phyloP scores from a whole-genome alignment of 2,113 vertebrate species.

The Herpetotheres cachinnans region DNA sequence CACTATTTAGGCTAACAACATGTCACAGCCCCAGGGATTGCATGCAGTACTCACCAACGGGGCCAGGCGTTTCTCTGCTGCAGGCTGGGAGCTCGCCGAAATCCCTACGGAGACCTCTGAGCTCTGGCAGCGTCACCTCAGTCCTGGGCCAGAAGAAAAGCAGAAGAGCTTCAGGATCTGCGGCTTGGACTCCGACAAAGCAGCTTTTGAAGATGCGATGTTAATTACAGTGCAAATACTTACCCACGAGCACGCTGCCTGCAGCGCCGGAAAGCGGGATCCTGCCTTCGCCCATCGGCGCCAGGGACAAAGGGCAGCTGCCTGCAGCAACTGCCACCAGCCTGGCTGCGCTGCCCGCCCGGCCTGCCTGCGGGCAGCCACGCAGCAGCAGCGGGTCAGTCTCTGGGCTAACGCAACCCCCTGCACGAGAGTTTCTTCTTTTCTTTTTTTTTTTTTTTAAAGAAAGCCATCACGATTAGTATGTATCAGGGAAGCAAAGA shows the following conservation, averaged over 20 bases:
- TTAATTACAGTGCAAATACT: neutral
- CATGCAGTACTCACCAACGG: conserved; percentile 5
- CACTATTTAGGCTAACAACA: neutral
- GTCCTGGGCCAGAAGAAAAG: conserved; percentile 3
- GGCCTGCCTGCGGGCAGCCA: neutral
- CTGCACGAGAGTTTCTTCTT: neutral
- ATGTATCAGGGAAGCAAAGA: neutral
- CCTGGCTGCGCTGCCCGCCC: neutral
- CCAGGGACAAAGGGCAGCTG: neutral
- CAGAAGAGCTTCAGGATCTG: neutral
- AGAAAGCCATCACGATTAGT: neutral
- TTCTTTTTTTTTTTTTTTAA: neutral
- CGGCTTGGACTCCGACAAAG: neutral
- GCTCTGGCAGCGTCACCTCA: neutral
- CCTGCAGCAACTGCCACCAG: neutral
- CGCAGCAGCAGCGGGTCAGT: fast-evolving
- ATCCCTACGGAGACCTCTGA: neutral
- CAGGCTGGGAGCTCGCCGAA: neutral
- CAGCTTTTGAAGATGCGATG: neutral
- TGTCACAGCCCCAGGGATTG: neutral
- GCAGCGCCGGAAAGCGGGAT: neutral
- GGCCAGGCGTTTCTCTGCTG: neutral
- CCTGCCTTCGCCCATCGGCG: neutral
- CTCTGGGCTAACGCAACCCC: neutral
- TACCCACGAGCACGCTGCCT: neutral